phyloP scores from a whole-genome alignment of 2,888 invertebrate species.

The Campopleginae sp. region DNA sequence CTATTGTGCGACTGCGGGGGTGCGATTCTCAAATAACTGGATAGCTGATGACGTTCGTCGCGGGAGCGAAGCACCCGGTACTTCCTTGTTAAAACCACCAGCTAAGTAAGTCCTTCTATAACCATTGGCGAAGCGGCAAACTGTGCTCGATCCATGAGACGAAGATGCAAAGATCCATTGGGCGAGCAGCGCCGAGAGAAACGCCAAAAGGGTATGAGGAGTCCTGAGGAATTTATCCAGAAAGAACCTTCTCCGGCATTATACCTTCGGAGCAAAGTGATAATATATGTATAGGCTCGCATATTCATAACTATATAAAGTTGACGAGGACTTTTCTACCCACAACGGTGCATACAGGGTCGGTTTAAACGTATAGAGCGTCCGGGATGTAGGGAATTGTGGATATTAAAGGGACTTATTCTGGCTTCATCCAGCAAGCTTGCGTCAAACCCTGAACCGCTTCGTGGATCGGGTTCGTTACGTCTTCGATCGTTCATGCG shows the following conservation, averaged over 20 bases:
- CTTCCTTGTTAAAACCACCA: slow-evolving; percentile 1
- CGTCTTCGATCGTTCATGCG: neutral
- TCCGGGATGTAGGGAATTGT: neutral
- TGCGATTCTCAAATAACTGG: slow-evolving; percentile 69
- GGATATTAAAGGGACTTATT: neutral
- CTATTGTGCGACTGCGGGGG: slow-evolving; percentile 68
- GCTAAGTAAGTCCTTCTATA: slow-evolving; percentile 22
- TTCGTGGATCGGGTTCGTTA: neutral
- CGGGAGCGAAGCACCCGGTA: slow-evolving; percentile 9
- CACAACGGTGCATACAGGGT: neutral
- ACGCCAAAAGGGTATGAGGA: neutral
- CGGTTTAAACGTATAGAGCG: neutral
- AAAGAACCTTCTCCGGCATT: neutral
- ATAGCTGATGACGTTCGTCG: slow-evolving; percentile 65
- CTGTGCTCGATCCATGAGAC: neutral
- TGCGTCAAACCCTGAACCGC: neutral
- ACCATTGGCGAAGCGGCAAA: neutral
- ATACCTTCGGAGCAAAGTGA: neutral
- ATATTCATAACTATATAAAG: slow-evolving; percentile 17
- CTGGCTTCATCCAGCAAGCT: neutral
- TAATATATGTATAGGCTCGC: slow-evolving; percentile 10
- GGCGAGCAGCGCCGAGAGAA: neutral
- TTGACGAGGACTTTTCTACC: neutral
- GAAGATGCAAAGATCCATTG: slow-evolving; percentile 3
- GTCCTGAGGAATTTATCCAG: neutral